Conservation (phyloP, 2,888 invertebrate genomes). For the Eilema sororculum region DNA sequence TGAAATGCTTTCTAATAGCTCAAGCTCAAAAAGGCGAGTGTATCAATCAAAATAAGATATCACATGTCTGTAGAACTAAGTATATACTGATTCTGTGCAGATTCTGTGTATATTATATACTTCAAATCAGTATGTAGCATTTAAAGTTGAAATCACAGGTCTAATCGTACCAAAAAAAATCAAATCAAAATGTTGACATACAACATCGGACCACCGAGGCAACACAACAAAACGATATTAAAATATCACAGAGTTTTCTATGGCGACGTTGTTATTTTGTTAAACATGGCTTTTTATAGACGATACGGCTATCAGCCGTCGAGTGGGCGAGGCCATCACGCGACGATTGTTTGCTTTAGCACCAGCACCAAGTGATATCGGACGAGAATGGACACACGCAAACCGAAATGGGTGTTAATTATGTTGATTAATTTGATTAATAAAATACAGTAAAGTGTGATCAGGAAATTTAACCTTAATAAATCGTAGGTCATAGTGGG, state of each 20-base stretch:
- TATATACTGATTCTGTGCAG: too few species aligned
- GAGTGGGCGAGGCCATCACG: slow-evolving; percentile 44
- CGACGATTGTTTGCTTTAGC: slow-evolving; percentile 48
- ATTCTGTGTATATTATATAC: too few species aligned
- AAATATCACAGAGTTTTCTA: slow-evolving; percentile 56
- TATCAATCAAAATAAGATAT: too few species aligned
- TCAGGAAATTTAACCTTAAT: neutral
- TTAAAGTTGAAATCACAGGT: neutral
- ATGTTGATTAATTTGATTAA: neutral
- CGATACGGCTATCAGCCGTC: slow-evolving; percentile 57
- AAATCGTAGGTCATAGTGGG: too few species aligned
- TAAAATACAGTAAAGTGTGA: neutral
- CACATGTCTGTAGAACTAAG: too few species aligned
- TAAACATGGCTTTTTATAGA: slow-evolving; percentile 69
- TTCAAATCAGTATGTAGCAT: neutral
- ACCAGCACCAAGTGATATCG: slow-evolving; percentile 41
- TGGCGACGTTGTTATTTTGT: slow-evolving; percentile 70
- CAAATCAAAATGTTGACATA: slow-evolving; percentile 63
- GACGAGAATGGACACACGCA: slow-evolving; percentile 19
- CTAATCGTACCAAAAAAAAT: slow-evolving; percentile 13
- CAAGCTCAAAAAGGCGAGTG: too few species aligned
- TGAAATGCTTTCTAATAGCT: too few species aligned
- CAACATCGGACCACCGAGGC: slow-evolving; percentile 71
- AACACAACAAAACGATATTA: slow-evolving; percentile 41
- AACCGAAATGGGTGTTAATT: slow-evolving; percentile 4